phyloP scores from a whole-genome alignment of 2,113 vertebrate genomes.

The Acanthochromis polyacanthus region DNA sequence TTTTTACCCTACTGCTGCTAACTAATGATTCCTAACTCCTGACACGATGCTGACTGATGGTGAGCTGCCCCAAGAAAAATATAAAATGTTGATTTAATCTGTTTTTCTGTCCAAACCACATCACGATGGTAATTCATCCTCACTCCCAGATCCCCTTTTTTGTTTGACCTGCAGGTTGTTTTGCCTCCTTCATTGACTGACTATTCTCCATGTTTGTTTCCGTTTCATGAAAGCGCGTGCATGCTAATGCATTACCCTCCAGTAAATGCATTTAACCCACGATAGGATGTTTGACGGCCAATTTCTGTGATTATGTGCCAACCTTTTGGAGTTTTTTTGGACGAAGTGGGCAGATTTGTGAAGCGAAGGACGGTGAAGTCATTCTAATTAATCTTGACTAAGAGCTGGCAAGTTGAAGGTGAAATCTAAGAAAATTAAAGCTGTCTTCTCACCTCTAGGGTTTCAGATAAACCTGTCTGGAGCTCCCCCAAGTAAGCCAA shows the following conservation, averaged over 20 bases:
- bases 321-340: neutral
- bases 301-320: slow-evolving; percentile 44
- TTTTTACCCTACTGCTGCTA: slow-evolving; percentile 70
- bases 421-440: slow-evolving; percentile 67
- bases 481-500: slow-evolving; percentile 85
- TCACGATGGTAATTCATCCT: slow-evolving; percentile 6
- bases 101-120: slow-evolving; percentile 18
- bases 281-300: slow-evolving; percentile 35
- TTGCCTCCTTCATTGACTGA: slow-evolving; percentile 19
- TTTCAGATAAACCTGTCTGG: slow-evolving; percentile 88
- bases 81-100: neutral
- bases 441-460: slow-evolving; percentile 83
- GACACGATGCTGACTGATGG: slow-evolving; percentile 77
- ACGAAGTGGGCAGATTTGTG: neutral
- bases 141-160: neutral
- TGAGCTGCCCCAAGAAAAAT: slow-evolving; percentile 68
- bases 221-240: slow-evolving; percentile 34
- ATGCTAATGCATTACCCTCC: slow-evolving; percentile 46
- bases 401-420: slow-evolving; percentile 26
- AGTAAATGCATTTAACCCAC: slow-evolving; percentile 43
- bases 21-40: slow-evolving; percentile 74
- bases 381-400: slow-evolving; percentile 19
- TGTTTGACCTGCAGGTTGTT: slow-evolving; percentile 29
- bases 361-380: neutral
- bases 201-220: slow-evolving; percentile 23